Conservation (phyloP, 2,888 invertebrate genomes). For the Synergus itoensis region DNA sequence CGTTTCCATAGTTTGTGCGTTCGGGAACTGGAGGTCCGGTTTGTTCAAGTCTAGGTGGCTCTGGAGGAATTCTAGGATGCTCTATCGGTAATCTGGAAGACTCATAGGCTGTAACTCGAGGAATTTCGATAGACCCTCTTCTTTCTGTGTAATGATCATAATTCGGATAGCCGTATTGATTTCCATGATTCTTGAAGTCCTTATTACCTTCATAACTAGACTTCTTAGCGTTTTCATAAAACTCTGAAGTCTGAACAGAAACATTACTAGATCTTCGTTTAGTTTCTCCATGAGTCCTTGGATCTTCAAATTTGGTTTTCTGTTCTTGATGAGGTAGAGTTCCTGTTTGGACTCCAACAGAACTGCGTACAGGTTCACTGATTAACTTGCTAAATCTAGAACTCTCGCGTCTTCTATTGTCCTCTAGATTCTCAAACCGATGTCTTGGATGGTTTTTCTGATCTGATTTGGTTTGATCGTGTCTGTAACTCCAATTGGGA, state of each 20-base stretch:
- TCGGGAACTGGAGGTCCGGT: conserved; percentile 22
- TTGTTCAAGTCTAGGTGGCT: background rate
- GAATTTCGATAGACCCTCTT: background rate
- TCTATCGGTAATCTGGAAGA: background rate
- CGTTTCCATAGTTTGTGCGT: conserved; percentile 7
- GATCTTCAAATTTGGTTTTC: background rate
- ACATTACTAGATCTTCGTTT: conserved; percentile 51
- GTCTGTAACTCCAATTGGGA: conserved; percentile 1
- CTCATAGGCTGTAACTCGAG: background rate
- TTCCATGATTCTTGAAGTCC: background rate
- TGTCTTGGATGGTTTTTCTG: conserved; percentile 44
- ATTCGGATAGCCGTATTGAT: conserved; percentile 32
- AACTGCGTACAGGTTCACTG: conserved; percentile 21
- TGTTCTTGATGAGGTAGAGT: conserved; percentile 1
- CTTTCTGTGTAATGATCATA: background rate
- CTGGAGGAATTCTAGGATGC: background rate
- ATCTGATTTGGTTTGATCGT: conserved; percentile 28
- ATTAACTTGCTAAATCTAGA: conserved; percentile 24
- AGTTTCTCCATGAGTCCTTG: background rate
- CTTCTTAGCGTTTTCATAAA: conserved; percentile 4
- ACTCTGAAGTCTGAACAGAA: conserved; percentile 60
- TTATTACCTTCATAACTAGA: background rate
- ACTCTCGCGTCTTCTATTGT: background rate
- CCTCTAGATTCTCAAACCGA: conserved; percentile 7
- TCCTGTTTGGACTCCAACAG: conserved; percentile 20